Evolutionary conservation across 1,140 invertebrate genomes (phyloP), one percentile per base, ranked within the genome.

Genomic region (Battus philenor): DNA sequence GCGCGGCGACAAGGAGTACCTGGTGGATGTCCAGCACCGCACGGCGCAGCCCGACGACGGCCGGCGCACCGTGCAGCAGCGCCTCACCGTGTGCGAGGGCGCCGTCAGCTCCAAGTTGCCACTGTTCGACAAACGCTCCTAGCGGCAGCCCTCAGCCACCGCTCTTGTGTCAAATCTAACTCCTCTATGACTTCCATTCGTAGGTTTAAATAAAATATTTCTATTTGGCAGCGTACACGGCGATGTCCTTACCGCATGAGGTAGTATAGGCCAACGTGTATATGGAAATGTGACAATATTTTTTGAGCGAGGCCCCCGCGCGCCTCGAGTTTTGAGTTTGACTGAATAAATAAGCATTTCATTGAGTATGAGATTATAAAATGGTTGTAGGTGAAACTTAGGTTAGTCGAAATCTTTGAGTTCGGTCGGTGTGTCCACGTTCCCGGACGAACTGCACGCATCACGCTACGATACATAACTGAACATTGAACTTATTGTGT

Each of bases 51-150:
- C 54, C 29, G 67, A 52, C 30, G 59, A 46, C 30, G 58, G 56
- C 30, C 54, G 57, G 36, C 43, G 65, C 29, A 67, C 72, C 49
- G 54, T 67, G 24, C 77, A 82, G 43, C 85, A 86, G 50, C 85
- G 93, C 16, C 87, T 94, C 27, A 79, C 86, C 32, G 87, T 94
- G 7, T 95, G 93, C 68, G 94, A 95, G 67, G 94, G 94, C 36
- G 93, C 93, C 8, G 94, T 95, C 17, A 88, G 90, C 56, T 95
- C 93, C 29, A 95, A 95, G 79, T 86, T 95, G 58, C 92, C 91
- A 27, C 88, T 95, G n/a, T 95, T 95, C 71, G 93, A 95, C 75
- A 93, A 93, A 65, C 93, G 93, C 81, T 68, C 75, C 30, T 83
- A 80, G 54, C 74, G 62, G 18, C 2, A 2, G 18, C 18, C 2